These are phyloP conservation scores for Dascillus cervinus DNA, from an alignment of 2,888 invertebrate genomes.

Conservation along the genomic window DNA sequence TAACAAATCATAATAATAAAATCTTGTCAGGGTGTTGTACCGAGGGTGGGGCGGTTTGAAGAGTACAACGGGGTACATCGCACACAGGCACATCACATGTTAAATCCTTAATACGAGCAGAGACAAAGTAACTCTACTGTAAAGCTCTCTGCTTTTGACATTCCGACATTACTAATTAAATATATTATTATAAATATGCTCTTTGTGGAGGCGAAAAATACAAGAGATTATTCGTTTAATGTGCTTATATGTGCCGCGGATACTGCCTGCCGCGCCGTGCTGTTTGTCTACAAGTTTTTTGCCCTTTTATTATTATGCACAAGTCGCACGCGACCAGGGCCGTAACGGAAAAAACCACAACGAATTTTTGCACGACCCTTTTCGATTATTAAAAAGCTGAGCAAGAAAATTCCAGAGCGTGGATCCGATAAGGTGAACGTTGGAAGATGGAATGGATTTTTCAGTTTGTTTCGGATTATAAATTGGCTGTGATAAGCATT, in stretches of 20 bases:
- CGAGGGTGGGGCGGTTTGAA: conserved; percentile 1
- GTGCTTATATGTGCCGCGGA: conserved; percentile 8
- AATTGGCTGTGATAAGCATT: too few relatives aligned
- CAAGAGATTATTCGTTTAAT: conserved; percentile 35
- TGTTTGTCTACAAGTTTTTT: too few relatives aligned
- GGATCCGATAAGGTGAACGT: too few relatives aligned
- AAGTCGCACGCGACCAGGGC: too few relatives aligned
- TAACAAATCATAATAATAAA: conserved; percentile 1
- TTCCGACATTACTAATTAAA: conserved; percentile 39
- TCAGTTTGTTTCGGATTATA: too few relatives aligned
- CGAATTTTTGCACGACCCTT: too few relatives aligned
- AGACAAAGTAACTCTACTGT: conserved; percentile 40
- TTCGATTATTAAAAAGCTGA: too few relatives aligned
- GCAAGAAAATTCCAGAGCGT: too few relatives aligned
- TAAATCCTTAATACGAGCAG: conserved; percentile 26
- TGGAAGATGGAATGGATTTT: too few relatives aligned
- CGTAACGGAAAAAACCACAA: too few relatives aligned
- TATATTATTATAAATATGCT: conserved; percentile 40
- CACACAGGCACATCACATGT: conserved; percentile 23
- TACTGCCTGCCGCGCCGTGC: too few relatives aligned
- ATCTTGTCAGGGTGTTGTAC: background rate
- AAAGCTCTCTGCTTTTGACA: conserved; percentile 39
- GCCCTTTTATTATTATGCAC: too few relatives aligned
- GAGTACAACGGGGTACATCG: conserved; percentile 14
- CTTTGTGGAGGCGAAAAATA: conserved; percentile 32